Evolutionary conservation across 1,140 invertebrate species (phyloP), one percentile per base, ranked within the genome.

Genomic region (Dinoponera quadriceps): DNA sequence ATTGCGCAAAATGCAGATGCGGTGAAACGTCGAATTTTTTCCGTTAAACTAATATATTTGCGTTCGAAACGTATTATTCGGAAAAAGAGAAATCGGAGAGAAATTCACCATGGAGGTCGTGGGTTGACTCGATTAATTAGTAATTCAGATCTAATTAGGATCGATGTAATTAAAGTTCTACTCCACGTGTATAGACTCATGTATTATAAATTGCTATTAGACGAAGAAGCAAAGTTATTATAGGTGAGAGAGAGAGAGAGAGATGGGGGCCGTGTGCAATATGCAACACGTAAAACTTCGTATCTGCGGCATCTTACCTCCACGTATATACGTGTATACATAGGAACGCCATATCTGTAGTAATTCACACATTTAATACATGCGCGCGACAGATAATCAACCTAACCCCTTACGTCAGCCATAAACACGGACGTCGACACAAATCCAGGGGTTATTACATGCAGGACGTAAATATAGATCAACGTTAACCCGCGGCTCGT

Each of bases 361-460:
- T 25, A 38, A 25, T 25, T 63, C 18, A 38, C 60, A 63, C 14
- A 75, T 68, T 78, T 78, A 68, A 54, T 78, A 55, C 49, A 55
- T n/a, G 11, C 74, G 5, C 16, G n/a, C 13, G 62, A 68, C 49
- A 27, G 27, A 68, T 78, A 78, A 78, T 68, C 74, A 68, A 68
- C 16, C 16, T 3, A 68, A n/a, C 11, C 29, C 38, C 62, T 68
- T 77, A 55, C 27, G 27, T 11, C 13, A 20, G 2, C 16, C 29
- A n/a, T 77, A 77, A 77, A 66, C 48, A 38, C 11, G 49, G 11
- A 55, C 16, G 29, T 18, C 29, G 44, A 51, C 59, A 51, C 59
- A 75, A 78, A 78, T 78, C 49, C 29, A 16, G 18, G 11, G 49
- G 20, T 78, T 78, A 78, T 78, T 68, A 68, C 29, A 13, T 54